A percentile compares a stretch with the other conserved stretches of the same genome.
Conservation (phyloP, 2,797 vertebrate species). For the Pipistrellus nathusii region DNA sequence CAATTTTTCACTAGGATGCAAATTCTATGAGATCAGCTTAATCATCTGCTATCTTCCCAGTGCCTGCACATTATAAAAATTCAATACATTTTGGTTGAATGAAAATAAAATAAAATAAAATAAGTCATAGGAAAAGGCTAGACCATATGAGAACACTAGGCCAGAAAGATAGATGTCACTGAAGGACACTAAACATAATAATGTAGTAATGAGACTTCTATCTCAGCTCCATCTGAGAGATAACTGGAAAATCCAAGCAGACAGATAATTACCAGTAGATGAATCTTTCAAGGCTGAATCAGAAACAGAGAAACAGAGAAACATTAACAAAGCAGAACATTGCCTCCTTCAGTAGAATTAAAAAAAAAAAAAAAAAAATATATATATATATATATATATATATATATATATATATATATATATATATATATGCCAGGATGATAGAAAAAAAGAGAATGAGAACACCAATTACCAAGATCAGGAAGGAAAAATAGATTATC, state of each 20-base stretch:
- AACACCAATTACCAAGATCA: not conserved
- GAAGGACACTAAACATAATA: not conserved
- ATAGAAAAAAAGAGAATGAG: not conserved
- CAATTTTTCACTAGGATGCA: not conserved
- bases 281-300: not conserved
- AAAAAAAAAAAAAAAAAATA: not conserved
- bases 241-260: not conserved
- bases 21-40: not conserved
- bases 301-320: not conserved
- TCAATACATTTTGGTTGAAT: not conserved
- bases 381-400: too few relatives aligned
- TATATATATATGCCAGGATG: not conserved
- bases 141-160: not conserved
- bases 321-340: not conserved
- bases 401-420: not conserved
- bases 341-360: not conserved
- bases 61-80: not conserved
- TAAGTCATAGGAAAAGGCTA: not conserved
- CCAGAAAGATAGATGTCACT: not conserved
- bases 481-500: not conserved
- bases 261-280: not conserved
- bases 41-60: not conserved
- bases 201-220: not conserved
- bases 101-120: not conserved
- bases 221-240: not conserved